Evolutionary conservation across 2,888 invertebrate genomes (phyloP), one percentile per base, ranked within the genome.

Genomic region (Watsonalla binaria): DNA sequence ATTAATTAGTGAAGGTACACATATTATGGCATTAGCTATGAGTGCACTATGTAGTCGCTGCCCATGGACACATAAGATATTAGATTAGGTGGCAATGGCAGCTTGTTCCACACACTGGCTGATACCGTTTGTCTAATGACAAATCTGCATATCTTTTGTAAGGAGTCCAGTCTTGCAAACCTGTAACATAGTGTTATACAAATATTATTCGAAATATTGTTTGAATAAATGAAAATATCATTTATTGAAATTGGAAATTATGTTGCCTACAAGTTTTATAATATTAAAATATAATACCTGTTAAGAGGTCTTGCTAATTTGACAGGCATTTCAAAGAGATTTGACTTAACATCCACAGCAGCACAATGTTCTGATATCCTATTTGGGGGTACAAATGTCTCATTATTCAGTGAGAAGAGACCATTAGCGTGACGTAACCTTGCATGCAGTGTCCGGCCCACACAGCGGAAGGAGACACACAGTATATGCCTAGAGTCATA

Each of bases 81-180:
- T 63, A 92, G 79, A 65, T 90, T 90, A 70, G 86, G 84, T 54
- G 92, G 92, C 66, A 95, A 84, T 59, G 95, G 95, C 72, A 95
- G 89, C 71, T 92, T 92, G 66, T 92, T 92, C 83, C 95, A 94
- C 71, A 93, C 92, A 78, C 93, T 93, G 62, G 93, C 88, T 63
- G 94, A 85, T 50, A 93, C 94, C 65, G 93, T 93, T 80, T 94
- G 94, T 63, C 95, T 90, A 66, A 95, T 94, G 35, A 94, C 94
- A 90, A 95, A 95, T 68, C 95, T 92, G 80, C 95, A 95, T 66
- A 95, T 92, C 88, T 94, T 94, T 84, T 95, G 94, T 68, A 95
- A 74, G 68, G 74, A 94, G 91, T 81, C 94, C 90, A 78, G 86
- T 90, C 91, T 94, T 87, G 70, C 94, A 93, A 84, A 95, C 93